Percentiles rank a stretch among this genome's conserved stretches.
Evolutionary conservation across 2,888 invertebrate genomes (phyloP).

Genomic region (Tuberolachnus salignus): DNA sequence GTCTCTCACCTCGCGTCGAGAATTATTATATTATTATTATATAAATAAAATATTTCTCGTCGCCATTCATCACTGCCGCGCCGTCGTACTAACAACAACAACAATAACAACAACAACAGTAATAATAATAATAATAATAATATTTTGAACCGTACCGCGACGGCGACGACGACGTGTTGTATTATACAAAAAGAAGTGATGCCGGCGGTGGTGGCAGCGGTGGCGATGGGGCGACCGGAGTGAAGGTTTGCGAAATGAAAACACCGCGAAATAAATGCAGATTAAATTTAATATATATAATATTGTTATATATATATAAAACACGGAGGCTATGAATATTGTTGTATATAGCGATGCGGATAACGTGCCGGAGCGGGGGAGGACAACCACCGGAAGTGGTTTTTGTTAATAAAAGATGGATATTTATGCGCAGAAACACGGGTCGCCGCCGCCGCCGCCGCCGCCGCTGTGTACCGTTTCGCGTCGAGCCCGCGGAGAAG

Average conservation of each 20-base stretch:
- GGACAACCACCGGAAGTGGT: conserved; percentile 39
- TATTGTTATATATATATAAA: not conserved
- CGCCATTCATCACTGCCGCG: conserved; percentile 39
- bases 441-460: not conserved
- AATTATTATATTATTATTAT: conserved; percentile 3
- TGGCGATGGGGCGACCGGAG: not conserved
- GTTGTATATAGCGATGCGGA: not conserved
- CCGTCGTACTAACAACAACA: not conserved
- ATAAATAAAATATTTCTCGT: conserved; percentile 15
- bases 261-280: conserved; percentile 56
- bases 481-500: conserved; percentile 11
- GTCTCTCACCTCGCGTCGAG: conserved; percentile 39
- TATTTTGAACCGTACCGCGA: conserved; percentile 21
- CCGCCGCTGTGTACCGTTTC: not conserved
- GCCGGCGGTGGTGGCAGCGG: not conserved
- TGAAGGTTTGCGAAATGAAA: conserved; percentile 50
- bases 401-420: conserved; percentile 56
- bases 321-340: conserved; percentile 24
- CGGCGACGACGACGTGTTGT: conserved; percentile 13
- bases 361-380: not conserved
- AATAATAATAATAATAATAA: conserved; percentile 30
- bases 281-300: conserved; percentile 41
- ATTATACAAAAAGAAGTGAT: not conserved
- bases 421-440: conserved; percentile 44
- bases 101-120: not conserved